Percentiles rank a stretch among this genome's conserved stretches.
Conservation (phyloP, 1,140 invertebrate genomes). For the Orchestia grillus region DNA sequence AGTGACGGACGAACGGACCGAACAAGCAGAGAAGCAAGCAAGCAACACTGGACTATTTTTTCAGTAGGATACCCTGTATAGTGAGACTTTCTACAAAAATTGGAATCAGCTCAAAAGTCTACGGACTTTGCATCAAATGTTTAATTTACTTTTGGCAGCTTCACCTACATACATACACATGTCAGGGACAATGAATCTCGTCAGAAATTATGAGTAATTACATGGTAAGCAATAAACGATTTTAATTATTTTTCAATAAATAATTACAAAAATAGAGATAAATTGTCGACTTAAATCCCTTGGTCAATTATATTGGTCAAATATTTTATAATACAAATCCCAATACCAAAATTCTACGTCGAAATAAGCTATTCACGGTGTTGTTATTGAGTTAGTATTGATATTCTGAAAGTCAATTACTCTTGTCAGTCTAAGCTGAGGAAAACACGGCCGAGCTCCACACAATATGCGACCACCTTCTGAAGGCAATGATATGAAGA, state of each 20-base stretch:
- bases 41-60: too few relatives aligned
- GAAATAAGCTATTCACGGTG: background rate
- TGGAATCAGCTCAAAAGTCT: background rate
- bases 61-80: too few relatives aligned
- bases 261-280: background rate
- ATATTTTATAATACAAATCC: background rate
- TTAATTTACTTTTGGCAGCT: background rate
- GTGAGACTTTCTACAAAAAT: too few relatives aligned
- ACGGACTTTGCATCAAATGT: background rate
- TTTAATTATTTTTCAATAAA: background rate
- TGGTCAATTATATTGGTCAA: background rate
- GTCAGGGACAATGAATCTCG: background rate
- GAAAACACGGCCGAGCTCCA: background rate
- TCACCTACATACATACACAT: background rate
- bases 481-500: conserved; percentile 17
- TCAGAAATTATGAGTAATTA: background rate
- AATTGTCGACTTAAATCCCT: background rate
- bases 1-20: too few relatives aligned
- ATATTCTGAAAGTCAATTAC: background rate
- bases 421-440: background rate
- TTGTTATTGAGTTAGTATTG: conserved; percentile 27
- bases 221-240: background rate
- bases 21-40: too few relatives aligned
- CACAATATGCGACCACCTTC: background rate
- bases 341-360: background rate